Base-by-base conservation (phyloP, 1,140 invertebrate species). In the Tetranychus cinnabarinus region DNA sequence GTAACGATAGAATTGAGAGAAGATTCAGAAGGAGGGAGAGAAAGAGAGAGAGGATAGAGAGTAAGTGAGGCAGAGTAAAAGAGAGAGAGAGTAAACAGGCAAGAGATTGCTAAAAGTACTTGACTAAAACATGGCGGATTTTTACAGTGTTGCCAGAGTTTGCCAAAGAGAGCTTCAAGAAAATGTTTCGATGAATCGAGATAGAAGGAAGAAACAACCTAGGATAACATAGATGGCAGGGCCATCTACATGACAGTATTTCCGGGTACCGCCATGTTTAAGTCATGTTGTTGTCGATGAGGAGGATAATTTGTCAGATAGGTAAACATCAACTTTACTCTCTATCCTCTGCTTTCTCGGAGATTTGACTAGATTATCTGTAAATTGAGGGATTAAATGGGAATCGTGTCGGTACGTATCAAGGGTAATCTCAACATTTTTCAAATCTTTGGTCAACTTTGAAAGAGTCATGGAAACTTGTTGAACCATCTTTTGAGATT, bases 401-500 rank as follows among this genome's bases (percentile, higher is more conserved):
- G 50, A 52, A 23, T 52, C 50, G 13, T n/a, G 8, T 8, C 3
- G 7, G n/a, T 23, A 33, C 6, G 48, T n/a, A 33, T 52, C n/a
- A 7, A 52, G 5, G 6, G 5, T 52, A 33, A 52, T 52, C n/a
- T 66, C 65, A 59, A 66, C 61, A 35, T 63, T 57, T 55, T 62
- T 62, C 33, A 66, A 52, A 52, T 66, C 65, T 59, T 63, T 61
- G 15, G 65, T 60, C 31, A 66, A 36, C 48, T 60, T 63, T 34
- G 61, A 35, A 5, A 66, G 56, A 10, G 61, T 60, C 34, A 55
- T 54, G 46, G 63, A 61, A 36, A 58, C 56, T 59, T 63, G 59
- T 58, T 64, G 63, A 58, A 66, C 65, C n/a, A 66, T 34, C 35
- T 64, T 56, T 42, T 66, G 65, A 12, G 63, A 64, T 54, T 64